Conservation (phyloP, 2,797 vertebrate genomes). For the Anas capensis region DNA sequence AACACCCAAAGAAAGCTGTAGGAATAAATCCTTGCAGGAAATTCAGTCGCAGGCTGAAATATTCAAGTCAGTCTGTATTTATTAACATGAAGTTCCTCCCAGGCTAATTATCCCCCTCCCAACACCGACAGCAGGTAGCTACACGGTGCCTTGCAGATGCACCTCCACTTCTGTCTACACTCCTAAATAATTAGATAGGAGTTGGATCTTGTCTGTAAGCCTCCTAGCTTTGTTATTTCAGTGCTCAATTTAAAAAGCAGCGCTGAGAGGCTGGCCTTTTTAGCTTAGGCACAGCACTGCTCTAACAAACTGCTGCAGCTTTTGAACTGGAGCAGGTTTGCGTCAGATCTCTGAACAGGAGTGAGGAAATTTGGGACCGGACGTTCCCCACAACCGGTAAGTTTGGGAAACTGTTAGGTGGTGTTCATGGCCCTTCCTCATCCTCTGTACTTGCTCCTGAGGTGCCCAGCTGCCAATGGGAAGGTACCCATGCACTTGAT, state of each 20-base stretch:
- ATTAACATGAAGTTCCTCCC: not conserved
- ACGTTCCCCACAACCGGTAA: not conserved
- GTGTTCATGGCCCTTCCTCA: not conserved
- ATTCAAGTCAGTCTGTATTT: not conserved
- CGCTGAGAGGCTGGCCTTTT: not conserved
- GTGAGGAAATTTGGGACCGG: not conserved
- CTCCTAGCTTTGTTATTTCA: not conserved
- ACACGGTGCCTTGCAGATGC: not conserved
- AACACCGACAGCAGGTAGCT: not conserved
- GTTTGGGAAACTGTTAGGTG: not conserved
- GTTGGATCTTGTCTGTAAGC: not conserved
- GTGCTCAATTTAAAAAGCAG: not conserved
- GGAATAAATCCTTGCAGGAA: not conserved
- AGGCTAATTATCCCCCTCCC: not conserved
- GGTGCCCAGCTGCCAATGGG: not conserved
- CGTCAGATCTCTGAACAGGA: not conserved
- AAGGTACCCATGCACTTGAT: not conserved
- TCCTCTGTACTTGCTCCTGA: not conserved
- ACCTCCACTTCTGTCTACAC: not conserved
- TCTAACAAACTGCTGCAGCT: not conserved
- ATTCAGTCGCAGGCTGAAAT: not conserved
- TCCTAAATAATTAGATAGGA: not conserved
- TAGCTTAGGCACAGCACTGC: not conserved
- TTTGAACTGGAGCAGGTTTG: not conserved
- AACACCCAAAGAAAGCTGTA: not conserved